phyloP scores from a whole-genome alignment of 1,140 invertebrate species.

The Leptonema lineaticorne region DNA sequence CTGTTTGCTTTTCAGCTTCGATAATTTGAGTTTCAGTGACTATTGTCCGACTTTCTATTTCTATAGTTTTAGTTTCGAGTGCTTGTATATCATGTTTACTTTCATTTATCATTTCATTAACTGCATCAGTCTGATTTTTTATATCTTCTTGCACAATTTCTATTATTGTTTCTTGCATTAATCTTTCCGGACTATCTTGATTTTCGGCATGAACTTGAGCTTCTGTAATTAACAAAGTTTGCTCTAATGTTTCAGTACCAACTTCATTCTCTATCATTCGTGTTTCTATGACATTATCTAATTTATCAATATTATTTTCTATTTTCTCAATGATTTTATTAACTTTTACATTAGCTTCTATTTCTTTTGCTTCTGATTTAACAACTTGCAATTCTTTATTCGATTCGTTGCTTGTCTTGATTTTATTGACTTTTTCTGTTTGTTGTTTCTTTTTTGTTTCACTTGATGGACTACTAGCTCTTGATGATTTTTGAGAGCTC shows the following conservation, averaged over 20 bases:
- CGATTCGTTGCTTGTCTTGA: not conserved
- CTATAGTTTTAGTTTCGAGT: not conserved
- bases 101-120: not conserved
- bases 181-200: conserved; percentile 30
- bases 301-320: conserved; percentile 48
- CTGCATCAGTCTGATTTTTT: no score
- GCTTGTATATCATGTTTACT: not conserved
- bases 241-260: conserved; percentile 52
- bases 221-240: conserved; percentile 55
- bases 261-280: conserved; percentile 53
- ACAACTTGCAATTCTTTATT: conserved; percentile 18
- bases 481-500: conserved; percentile 20
- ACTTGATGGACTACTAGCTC: conserved; percentile 28
- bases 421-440: conserved; percentile 3
- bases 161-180: conserved; percentile 17
- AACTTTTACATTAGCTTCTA: conserved; percentile 45
- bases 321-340: conserved; percentile 48
- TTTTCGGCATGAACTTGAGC: conserved; percentile 52
- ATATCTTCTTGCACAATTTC: not conserved
- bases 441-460: conserved; percentile 11
- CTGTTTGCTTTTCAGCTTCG: no score
- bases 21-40: no score
- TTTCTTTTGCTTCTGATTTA: conserved; percentile 23
- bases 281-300: conserved; percentile 47
- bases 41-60: no score